Conservation (phyloP, 2,888 invertebrate genomes). For the Desoria tigrina region DNA sequence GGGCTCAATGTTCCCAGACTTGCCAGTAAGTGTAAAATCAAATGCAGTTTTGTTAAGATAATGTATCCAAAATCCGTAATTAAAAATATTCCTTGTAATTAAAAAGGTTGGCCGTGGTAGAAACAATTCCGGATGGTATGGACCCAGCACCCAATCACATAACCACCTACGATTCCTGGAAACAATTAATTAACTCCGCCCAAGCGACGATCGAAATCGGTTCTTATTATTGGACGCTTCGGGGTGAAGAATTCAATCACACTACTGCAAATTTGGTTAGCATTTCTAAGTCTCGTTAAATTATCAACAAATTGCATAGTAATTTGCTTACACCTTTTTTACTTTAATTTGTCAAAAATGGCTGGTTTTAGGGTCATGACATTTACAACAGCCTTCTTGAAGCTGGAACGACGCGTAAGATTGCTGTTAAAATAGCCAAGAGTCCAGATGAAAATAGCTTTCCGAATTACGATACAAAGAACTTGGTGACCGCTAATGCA, state of each 20-base stretch:
- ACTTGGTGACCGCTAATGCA: conserved; percentile 73
- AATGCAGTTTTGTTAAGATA: too few species aligned
- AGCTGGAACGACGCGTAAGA: conserved; percentile 72
- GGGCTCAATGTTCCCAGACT: too few species aligned
- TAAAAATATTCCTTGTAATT: too few species aligned
- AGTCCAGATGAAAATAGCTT: conserved; percentile 71
- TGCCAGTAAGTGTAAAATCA: too few species aligned
- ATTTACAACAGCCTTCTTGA: conserved; percentile 77
- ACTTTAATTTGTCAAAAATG: too few species aligned
- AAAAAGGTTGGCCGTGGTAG: conserved; percentile 76
- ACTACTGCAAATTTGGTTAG: too few species aligned
- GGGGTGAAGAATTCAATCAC: conserved; percentile 62
- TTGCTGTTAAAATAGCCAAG: conserved; percentile 81
- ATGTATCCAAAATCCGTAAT: too few species aligned
- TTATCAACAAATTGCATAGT: too few species aligned
- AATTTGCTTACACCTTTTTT: too few species aligned
- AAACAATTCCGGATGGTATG: conserved; percentile 86
- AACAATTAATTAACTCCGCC: conserved; percentile 67
- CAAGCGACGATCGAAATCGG: conserved; percentile 82
- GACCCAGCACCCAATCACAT: conserved; percentile 63
- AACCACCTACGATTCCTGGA: conserved; percentile 80
- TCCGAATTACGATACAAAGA: conserved; percentile 78
- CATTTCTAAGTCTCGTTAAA: too few species aligned
- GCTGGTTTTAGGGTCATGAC: conserved; percentile 81
- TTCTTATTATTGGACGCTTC: conserved; percentile 90